Percentiles rank a stretch among this genome's conserved stretches.
Conservation (phyloP, 2,113 vertebrate species). For the Otocyon megalotis region DNA sequence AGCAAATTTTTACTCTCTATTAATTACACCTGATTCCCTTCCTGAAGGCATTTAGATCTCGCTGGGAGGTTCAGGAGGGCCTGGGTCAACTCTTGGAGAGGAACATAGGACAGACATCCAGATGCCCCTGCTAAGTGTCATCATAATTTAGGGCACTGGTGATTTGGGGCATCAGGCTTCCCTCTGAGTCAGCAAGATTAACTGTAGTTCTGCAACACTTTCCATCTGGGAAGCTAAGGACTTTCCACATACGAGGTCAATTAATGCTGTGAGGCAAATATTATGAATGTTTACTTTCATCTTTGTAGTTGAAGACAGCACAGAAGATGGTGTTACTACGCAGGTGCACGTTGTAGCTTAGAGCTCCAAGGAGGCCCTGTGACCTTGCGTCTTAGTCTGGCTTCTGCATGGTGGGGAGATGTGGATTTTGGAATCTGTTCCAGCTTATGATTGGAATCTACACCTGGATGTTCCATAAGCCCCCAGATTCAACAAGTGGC, state of each 20-base stretch:
- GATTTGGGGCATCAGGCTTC: not conserved
- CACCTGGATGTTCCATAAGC: not conserved
- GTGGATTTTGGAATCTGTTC: not conserved
- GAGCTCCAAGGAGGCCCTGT: not conserved
- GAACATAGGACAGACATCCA: not conserved
- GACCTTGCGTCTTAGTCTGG: not conserved
- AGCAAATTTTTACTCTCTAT: slow-evolving; percentile 36
- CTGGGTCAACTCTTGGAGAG: not conserved
- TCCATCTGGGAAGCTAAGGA: slow-evolving; percentile 23
- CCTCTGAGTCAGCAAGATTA: slow-evolving; percentile 11
- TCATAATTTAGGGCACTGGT: not conserved
- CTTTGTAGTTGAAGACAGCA: not conserved
- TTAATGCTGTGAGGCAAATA: not conserved
- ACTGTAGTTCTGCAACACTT: not conserved
- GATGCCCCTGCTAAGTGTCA: not conserved
- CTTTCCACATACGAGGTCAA: not conserved
- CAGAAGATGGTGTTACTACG: not conserved
- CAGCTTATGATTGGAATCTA: not conserved
- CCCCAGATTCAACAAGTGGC: not conserved
- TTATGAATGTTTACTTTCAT: not conserved
- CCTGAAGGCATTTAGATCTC: slow-evolving; percentile 28
- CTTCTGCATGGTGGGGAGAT: not conserved
- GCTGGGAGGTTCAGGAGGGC: not conserved
- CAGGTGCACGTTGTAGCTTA: not conserved
- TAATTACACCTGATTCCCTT: not conserved